phyloP scores from a whole-genome alignment of 35 echinoderm and acorn worm genomes.

The Heliocidaris erythrogramma region DNA sequence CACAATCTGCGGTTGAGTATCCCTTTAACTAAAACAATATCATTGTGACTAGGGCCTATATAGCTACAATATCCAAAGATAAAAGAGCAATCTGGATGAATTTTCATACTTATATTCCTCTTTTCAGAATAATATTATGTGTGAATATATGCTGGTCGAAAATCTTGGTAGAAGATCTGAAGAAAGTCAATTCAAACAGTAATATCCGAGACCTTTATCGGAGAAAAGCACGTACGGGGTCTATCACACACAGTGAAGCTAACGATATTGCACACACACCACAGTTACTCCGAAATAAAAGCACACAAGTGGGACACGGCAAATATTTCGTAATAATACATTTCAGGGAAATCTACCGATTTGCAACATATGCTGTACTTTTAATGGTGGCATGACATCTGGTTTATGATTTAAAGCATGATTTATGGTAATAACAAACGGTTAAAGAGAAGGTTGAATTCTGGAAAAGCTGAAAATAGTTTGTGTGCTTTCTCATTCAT shows the following conservation, averaged over 20 bases:
- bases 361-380: background rate
- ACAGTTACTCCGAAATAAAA: background rate
- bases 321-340: background rate
- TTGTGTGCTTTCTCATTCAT: too few relatives aligned
- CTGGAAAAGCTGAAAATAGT: too few relatives aligned
- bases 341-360: background rate
- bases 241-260: background rate
- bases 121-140: too few relatives aligned
- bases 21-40: too few relatives aligned
- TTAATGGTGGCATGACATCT: too few relatives aligned
- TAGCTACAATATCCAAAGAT: too few relatives aligned
- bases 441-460: background rate
- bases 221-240: background rate
- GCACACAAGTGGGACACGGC: background rate
- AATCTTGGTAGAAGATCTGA: background rate
- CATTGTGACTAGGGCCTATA: too few relatives aligned
- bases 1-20: too few relatives aligned
- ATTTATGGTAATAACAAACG: too few relatives aligned
- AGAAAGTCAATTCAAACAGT: background rate
- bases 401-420: too few relatives aligned
- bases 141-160: background rate
- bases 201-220: background rate
- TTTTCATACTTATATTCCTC: too few relatives aligned
- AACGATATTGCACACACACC: background rate
- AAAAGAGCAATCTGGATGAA: too few relatives aligned